Evolutionary conservation across 2,797 vertebrate species (phyloP).

Genomic region (Manis pentadactyla): DNA sequence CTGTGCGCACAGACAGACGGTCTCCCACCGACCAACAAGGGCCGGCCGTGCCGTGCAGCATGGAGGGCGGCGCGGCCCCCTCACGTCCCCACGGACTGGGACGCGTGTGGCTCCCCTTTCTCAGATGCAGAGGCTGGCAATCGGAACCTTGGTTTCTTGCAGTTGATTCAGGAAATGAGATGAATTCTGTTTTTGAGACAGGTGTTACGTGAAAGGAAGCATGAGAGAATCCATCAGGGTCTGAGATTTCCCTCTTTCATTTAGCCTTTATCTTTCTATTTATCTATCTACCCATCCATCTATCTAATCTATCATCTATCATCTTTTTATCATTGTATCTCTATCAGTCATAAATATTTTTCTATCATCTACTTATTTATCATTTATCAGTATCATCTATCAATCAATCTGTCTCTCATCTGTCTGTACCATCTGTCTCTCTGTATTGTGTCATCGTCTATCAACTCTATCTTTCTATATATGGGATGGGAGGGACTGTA

Average conservation of each 20-base stretch:
- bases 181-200: not conserved
- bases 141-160: not conserved
- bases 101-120: not conserved
- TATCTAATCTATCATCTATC: not conserved
- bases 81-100: no score
- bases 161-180: not conserved
- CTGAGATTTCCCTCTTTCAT: not conserved
- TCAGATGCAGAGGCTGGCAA: not conserved
- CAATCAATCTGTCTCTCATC: not conserved
- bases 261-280: not conserved
- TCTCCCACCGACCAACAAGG: no score
- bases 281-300: not conserved
- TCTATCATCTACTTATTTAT: not conserved
- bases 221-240: not conserved
- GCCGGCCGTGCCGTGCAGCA: no score
- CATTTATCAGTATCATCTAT: no score
- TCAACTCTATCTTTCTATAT: not conserved
- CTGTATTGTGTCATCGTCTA: not conserved
- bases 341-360: not conserved
- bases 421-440: not conserved
- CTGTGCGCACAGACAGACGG: no score
- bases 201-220: not conserved
- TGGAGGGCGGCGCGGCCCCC: no score
- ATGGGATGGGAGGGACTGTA: not conserved
- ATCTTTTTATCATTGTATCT: not conserved